phyloP scores from a whole-genome alignment of 2,113 vertebrate genomes.

The Perccottus glenii region DNA sequence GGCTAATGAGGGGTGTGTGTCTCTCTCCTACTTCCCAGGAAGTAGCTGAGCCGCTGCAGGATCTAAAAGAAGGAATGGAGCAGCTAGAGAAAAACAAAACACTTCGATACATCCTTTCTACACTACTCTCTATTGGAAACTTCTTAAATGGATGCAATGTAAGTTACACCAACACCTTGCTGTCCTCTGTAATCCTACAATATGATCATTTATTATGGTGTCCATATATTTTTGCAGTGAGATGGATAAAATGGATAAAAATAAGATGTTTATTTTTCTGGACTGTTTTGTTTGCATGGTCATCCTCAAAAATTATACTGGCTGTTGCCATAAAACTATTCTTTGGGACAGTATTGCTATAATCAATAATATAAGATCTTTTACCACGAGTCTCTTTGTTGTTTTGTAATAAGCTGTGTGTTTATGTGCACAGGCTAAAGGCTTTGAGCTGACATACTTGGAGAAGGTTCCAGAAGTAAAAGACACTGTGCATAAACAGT shows the following conservation, averaged over 20 bases:
- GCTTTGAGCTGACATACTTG: slow-evolving; percentile 96
- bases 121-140: slow-evolving; percentile 93
- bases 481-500: slow-evolving; percentile 97
- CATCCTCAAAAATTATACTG: background rate
- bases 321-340: background rate
- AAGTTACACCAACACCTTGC: slow-evolving; percentile 65
- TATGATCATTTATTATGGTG: too few relatives aligned
- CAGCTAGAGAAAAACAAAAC: slow-evolving; percentile 98
- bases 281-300: too few relatives aligned
- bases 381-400: too few relatives aligned
- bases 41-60: slow-evolving; percentile 95
- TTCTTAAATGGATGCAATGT: slow-evolving; percentile 95
- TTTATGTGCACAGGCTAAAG: slow-evolving; percentile 86
- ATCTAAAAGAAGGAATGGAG: slow-evolving; percentile 98
- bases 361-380: too few relatives aligned
- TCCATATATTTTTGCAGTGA: too few relatives aligned
- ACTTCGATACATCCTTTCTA: slow-evolving; percentile 90
- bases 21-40: slow-evolving; percentile 83
- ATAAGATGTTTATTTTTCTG: too few relatives aligned
- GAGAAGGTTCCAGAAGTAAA: slow-evolving; percentile 99
- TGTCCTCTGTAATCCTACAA: too few relatives aligned
- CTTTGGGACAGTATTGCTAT: too few relatives aligned
- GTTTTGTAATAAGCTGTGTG: background rate
- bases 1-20: slow-evolving; percentile 25
- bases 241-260: too few relatives aligned